Percentiles rank a stretch among this genome's conserved stretches.
Evolutionary conservation across 2,888 invertebrate species (phyloP).

Genomic region (Xylota sylvarum): DNA sequence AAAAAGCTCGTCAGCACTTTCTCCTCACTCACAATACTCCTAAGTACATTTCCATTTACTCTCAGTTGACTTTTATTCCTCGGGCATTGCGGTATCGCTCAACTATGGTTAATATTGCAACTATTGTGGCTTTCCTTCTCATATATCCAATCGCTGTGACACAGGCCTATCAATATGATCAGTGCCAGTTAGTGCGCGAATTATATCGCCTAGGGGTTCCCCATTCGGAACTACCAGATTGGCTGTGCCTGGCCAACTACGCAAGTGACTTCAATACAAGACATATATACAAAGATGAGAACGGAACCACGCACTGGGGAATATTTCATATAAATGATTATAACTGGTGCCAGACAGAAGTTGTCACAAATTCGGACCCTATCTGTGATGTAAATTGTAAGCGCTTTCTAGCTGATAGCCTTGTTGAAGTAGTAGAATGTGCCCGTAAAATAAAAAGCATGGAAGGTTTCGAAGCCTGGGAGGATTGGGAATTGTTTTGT

Average conservation of each 20-base stretch:
- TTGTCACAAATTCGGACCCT: slow-evolving; percentile 79
- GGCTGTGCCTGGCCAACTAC: slow-evolving; percentile 86
- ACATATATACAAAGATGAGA: slow-evolving; percentile 84
- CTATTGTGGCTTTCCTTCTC: not conserved
- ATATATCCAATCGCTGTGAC: not conserved
- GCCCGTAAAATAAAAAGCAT: slow-evolving; percentile 80
- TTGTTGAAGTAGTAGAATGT: slow-evolving; percentile 80
- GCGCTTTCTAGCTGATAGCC: slow-evolving; percentile 80
- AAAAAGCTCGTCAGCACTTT: too few relatives aligned
- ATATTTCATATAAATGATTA: slow-evolving; percentile 83
- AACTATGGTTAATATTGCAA: not conserved
- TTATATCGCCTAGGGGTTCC: slow-evolving; percentile 81
- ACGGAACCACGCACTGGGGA: slow-evolving; percentile 85
- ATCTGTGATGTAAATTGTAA: slow-evolving; percentile 81
- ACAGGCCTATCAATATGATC: slow-evolving; percentile 45
- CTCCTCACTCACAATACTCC: not conserved
- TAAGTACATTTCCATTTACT: not conserved
- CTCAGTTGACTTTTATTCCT: not conserved
- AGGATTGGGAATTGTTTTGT: slow-evolving; percentile 82
- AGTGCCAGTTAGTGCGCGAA: slow-evolving; percentile 81
- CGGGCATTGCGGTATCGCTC: not conserved
- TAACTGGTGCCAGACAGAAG: slow-evolving; percentile 82
- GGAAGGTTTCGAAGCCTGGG: slow-evolving; percentile 82
- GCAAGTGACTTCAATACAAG: slow-evolving; percentile 85
- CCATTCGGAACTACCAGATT: slow-evolving; percentile 80